A percentile compares a stretch with the other conserved stretches of the same genome.
These are phyloP conservation scores for Petrocephalus sullivani DNA, from an alignment of 2,797 vertebrate species.

Conservation along the genomic window DNA sequence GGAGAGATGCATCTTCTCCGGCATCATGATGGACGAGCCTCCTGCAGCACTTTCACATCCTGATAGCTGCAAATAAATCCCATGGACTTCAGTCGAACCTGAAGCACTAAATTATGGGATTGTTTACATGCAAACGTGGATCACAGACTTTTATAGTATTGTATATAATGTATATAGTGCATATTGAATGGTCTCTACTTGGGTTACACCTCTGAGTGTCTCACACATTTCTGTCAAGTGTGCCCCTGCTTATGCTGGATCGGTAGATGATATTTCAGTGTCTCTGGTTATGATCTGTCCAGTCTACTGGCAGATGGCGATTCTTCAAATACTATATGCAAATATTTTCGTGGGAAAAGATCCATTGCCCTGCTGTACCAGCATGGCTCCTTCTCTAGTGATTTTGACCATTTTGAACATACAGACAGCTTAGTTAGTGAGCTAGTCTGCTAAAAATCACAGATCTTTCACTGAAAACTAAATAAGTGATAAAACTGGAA, in stretches of 20 bases:
- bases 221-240: neutral
- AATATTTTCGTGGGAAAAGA: neutral
- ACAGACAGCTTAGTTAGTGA: neutral
- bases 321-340: neutral
- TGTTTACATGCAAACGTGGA: neutral
- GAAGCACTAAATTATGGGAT: neutral
- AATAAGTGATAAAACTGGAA: too few relatives aligned
- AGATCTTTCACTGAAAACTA: too few relatives aligned
- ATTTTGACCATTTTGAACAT: neutral
- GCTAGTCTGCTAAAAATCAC: neutral
- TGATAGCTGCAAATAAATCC: neutral
- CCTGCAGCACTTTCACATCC: constrained; percentile 13
- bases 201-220: neutral
- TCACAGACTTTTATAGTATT: neutral
- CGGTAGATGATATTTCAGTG: neutral
- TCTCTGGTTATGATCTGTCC: neutral
- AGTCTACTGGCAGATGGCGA: neutral
- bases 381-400: neutral
- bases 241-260: neutral
- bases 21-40: neutral
- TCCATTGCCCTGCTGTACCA: neutral
- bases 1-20: constrained; percentile 45
- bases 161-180: neutral
- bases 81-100: neutral
- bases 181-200: neutral